Evolutionary conservation across 2,797 vertebrate species (phyloP), one percentile per base, ranked within the genome.

Genomic region (Cirrhinus molitorella): DNA sequence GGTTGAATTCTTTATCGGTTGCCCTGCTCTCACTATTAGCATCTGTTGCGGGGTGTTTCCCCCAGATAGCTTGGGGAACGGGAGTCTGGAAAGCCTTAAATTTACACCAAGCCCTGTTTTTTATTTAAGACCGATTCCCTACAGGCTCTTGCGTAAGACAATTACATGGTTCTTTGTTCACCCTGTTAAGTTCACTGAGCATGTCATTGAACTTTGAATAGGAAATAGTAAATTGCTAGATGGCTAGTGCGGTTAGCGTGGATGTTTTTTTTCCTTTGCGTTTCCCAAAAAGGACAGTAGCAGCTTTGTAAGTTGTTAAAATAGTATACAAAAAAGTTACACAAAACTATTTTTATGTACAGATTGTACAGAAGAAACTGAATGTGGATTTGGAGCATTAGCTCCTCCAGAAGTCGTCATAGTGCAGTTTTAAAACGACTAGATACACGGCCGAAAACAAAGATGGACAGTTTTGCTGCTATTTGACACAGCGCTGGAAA

Each of bases 131-230:
- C 83, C 25, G 5, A 71, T 86, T 84, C 82, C 85, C 87, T 55
- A 34, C 74, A 85, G 80, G 63, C 23, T 85, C 66, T 45, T 10
- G 23, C 71, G 31, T 47, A 77, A 80, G 80, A 85, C 80, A 86
- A 80, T 88, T 88, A 83, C 88, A 86, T 68, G 78, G 45, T 76
- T 70, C 21, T 71, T 76, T 89, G 83, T 82, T 86, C 77, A 68
- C 83, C 79, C 43, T 71, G 65, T 86, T 85, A 86, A 85, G 83
- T 86, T 80, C 83, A 79, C 34, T 66, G 55, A 79, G 83, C 68
- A 79, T 79, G 79, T 83, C 59, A 71, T 73, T 72, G 77, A 73
- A 66, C 49, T 66, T 71, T 59, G 70, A 80, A 83, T 31, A 51
- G 80, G 49, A 87, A 80, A 78, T 81, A 79, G 84, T 85, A 71